These are phyloP conservation scores for Agonopterix heracliana DNA, from an alignment of 2,888 invertebrate genomes.

Conservation along the genomic window DNA sequence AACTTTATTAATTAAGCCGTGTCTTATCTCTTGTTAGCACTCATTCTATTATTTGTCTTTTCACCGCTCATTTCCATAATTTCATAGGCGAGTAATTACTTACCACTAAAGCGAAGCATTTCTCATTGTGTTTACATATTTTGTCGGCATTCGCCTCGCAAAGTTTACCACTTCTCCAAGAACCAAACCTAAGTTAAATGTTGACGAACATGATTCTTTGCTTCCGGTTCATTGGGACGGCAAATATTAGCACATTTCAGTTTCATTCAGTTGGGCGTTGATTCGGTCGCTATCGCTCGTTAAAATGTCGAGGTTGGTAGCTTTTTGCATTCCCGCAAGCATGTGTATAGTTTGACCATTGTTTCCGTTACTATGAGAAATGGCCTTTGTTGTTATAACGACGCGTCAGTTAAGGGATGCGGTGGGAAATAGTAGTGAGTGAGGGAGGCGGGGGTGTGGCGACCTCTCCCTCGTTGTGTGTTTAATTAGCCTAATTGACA, in stretches of 20 bases:
- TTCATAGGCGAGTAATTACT: conserved; percentile 72
- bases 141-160: conserved; percentile 56
- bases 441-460: conserved; percentile 23
- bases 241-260: conserved; percentile 3
- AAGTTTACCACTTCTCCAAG: conserved; percentile 37
- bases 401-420: conserved; percentile 56
- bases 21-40: conserved; percentile 77
- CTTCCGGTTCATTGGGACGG: conserved; percentile 2
- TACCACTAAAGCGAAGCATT: conserved; percentile 63
- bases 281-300: not conserved
- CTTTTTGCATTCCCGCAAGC: conserved; percentile 7
- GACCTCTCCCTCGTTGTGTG: conserved; percentile 59
- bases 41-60: conserved; percentile 77
- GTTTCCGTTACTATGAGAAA: conserved; percentile 48
- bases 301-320: conserved; percentile 1
- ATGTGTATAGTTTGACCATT: conserved; percentile 35
- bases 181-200: conserved; percentile 27
- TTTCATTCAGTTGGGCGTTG: not conserved
- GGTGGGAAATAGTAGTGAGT: conserved; percentile 30
- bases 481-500: conserved; percentile 77
- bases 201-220: conserved; percentile 26
- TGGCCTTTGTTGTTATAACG: conserved; percentile 59
- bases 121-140: conserved; percentile 69
- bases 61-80: conserved; percentile 76
- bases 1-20: conserved; percentile 77